Percentiles rank a stretch among this genome's conserved stretches.
Evolutionary conservation across 2,113 vertebrate species (phyloP).

Genomic region (Synchiropus splendidus): DNA sequence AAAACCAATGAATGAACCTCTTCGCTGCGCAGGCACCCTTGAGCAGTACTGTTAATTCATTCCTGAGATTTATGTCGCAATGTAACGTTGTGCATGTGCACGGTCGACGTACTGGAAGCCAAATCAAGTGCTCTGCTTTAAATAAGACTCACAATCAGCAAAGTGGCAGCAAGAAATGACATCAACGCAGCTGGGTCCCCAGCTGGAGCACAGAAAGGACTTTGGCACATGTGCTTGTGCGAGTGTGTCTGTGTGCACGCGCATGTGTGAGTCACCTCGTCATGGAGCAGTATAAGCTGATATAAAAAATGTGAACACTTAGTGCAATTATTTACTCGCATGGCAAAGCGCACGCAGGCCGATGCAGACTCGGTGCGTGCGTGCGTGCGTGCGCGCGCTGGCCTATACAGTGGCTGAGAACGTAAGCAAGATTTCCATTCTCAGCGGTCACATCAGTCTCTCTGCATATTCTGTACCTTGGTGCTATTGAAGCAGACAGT

Average conservation of each 20-base stretch:
- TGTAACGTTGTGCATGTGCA: constrained; percentile 12
- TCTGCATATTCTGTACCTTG: constrained; percentile 56
- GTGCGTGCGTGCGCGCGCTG: constrained; percentile 13
- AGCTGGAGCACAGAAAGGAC: constrained; percentile 66
- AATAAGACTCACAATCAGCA: constrained; percentile 74
- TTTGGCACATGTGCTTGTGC: constrained; percentile 46
- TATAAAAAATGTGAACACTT: constrained; percentile 57
- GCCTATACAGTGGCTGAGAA: constrained; percentile 32
- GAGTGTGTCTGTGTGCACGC: constrained; percentile 26
- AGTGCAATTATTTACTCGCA: constrained; percentile 30
- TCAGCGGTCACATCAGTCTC: constrained; percentile 52
- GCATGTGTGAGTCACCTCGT: constrained; percentile 43
- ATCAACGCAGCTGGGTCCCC: constrained; percentile 72
- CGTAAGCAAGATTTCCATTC: constrained; percentile 58
- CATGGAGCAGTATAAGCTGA: too few species aligned
- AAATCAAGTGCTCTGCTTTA: constrained; percentile 71
- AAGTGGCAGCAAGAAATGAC: constrained; percentile 72
- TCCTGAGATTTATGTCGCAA: too few species aligned
- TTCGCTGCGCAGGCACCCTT: too few species aligned
- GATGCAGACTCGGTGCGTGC: constrained; percentile 8
- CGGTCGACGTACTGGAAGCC: constrained; percentile 54
- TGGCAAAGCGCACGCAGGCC: constrained; percentile 33
- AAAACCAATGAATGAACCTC: too few species aligned
- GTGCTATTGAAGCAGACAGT: constrained; percentile 62
- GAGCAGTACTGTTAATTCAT: too few species aligned